Evolutionary conservation across 2,888 invertebrate species (phyloP).

Genomic region (Sinohyriopsis cumingii): DNA sequence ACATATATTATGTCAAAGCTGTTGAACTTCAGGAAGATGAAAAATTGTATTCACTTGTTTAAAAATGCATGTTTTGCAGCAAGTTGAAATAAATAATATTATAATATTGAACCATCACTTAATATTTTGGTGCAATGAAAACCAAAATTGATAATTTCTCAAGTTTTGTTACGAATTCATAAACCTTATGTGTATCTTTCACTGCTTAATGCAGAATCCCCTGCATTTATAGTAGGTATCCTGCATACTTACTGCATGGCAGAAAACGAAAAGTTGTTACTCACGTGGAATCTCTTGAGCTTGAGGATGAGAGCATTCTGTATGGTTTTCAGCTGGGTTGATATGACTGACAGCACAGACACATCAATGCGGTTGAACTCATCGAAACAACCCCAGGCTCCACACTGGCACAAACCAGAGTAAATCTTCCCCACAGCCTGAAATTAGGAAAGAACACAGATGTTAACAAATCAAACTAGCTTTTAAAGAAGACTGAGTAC

Average conservation of each 20-base stretch:
- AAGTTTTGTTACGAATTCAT: no score
- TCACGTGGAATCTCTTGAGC: slow-evolving; percentile 83
- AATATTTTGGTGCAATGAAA: no score
- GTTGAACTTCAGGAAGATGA: no score
- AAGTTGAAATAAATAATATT: no score
- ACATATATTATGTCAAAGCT: no score
- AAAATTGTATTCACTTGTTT: no score
- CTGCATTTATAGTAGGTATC: background rate
- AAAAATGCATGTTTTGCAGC: no score
- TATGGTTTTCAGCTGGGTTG: slow-evolving; percentile 91
- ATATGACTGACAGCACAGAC: slow-evolving; percentile 93
- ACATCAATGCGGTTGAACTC: slow-evolving; percentile 95
- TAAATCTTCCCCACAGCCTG: slow-evolving; percentile 79
- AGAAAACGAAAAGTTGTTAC: slow-evolving; percentile 36
- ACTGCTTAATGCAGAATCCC: no score
- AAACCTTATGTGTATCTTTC: no score
- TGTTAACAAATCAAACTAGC: background rate
- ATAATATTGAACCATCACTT: no score
- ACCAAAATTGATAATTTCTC: no score
- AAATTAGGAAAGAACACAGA: slow-evolving; percentile 16
- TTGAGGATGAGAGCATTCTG: slow-evolving; percentile 86
- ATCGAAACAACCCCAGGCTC: slow-evolving; percentile 97
- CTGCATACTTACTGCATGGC: background rate
- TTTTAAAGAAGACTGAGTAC: background rate
- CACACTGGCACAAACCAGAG: slow-evolving; percentile 85